These are phyloP conservation scores for Amia ocellicauda DNA, from an alignment of 2,113 vertebrate genomes.

Conservation along the genomic window DNA sequence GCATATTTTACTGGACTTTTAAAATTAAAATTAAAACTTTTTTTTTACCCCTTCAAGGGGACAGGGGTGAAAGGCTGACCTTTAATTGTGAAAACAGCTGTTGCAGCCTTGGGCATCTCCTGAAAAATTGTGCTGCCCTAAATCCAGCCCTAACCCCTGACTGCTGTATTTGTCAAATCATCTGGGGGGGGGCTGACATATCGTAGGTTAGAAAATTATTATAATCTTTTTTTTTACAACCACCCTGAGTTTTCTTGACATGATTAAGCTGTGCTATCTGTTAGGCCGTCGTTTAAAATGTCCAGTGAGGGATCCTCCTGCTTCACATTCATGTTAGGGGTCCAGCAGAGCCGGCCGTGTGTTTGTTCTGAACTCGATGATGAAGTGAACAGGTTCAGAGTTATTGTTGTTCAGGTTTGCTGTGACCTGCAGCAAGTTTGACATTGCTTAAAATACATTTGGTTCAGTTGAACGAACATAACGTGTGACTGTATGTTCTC, in stretches of 20 bases:
- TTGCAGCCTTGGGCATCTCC: conserved; percentile 15
- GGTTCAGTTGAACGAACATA: no score
- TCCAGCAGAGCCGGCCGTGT: no score
- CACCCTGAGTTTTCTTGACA: conserved; percentile 33
- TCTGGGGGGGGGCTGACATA: neutral
- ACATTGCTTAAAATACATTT: no score
- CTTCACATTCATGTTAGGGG: no score
- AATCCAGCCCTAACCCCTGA: conserved; percentile 16
- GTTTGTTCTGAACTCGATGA: no score
- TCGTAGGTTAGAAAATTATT: neutral
- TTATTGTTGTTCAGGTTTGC: no score
- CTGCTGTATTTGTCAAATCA: conserved; percentile 37
- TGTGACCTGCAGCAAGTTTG: no score
- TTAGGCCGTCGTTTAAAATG: no score
- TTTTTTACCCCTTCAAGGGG: neutral
- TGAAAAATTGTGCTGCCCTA: neutral
- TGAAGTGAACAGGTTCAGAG: no score
- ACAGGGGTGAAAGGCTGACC: conserved; percentile 7
- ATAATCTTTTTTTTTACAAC: conserved; percentile 16
- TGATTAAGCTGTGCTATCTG: conserved; percentile 29
- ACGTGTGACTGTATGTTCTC: no score
- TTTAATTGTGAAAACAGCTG: conserved; percentile 45
- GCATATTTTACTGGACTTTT: conserved; percentile 23
- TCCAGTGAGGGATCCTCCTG: no score
- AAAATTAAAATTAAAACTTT: no score